Evolutionary conservation across 2,797 vertebrate species (phyloP).

Genomic region (Austrolebias charrua): DNA sequence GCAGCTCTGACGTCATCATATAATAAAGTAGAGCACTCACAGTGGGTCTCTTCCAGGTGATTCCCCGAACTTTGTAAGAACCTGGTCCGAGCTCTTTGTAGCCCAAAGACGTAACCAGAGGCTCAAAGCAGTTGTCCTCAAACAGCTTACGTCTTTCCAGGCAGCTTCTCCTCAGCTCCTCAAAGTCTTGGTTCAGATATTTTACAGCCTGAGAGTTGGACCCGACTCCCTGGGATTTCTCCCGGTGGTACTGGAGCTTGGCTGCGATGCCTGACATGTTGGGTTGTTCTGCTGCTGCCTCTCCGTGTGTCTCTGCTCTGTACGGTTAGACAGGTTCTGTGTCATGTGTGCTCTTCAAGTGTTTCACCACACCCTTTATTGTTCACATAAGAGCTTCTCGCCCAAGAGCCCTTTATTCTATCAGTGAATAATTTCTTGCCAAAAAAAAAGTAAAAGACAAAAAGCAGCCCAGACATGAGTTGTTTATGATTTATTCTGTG

Average conservation of each 20-base stretch:
- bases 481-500: background rate
- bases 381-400: conserved; percentile 15
- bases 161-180: conserved; percentile 77
- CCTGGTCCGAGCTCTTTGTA: conserved; percentile 81
- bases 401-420: background rate
- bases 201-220: conserved; percentile 73
- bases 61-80: conserved; percentile 78
- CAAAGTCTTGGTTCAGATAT: conserved; percentile 84
- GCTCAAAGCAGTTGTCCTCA: conserved; percentile 84
- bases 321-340: conserved; percentile 16
- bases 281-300: background rate
- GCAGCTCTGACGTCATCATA: background rate
- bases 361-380: conserved; percentile 42
- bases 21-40: conserved; percentile 68
- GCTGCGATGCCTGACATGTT: conserved; percentile 73
- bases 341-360: conserved; percentile 4
- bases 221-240: conserved; percentile 60
- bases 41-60: conserved; percentile 81
- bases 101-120: conserved; percentile 78
- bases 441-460: background rate
- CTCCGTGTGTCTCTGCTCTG: conserved; percentile 4
- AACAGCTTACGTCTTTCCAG: conserved; percentile 79
- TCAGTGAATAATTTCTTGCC: background rate
- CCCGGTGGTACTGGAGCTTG: conserved; percentile 64
- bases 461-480: no score